Evolutionary conservation across 2,888 invertebrate species (phyloP), one percentile per base, ranked within the genome.

Genomic region (Agriopis aurantiaria): DNA sequence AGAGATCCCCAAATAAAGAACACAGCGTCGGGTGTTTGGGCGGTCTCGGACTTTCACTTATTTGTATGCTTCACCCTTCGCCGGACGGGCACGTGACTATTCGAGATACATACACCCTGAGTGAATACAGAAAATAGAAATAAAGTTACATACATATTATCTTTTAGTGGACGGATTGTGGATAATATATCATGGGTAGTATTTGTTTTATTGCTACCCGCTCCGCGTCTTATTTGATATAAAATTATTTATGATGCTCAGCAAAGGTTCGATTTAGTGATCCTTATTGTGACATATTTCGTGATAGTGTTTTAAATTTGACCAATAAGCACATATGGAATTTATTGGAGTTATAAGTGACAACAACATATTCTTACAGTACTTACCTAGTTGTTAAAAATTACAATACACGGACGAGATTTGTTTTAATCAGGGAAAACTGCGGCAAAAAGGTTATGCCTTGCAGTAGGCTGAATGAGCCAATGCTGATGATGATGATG

Each of bases 101-200:
- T 93, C 93, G 93, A 93, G 93, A 93, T 92, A 94, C 92, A 93
- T 94, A 94, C 93, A 93, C 93, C 89, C 88, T 91, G 91, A 93
- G 93, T 92, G 93, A 94, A 94, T 94, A 91, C 92, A 90, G 93
- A 93, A 93, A 94, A 93, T 92, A 93, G 93, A 94, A 92, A 94
- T 93, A 94, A 91, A 94, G 91, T 92, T 91, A 92, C 93, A 92
- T 93, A 91, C 93, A 89, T 93, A 92, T 92, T 93, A 91, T 93
- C 91, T 88, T 92, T 89, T 87, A 90, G 89, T 90, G 87, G 91
- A 89, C 88, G 90, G 89, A 91, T 92, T 91, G 89, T 89, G 87
- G 85, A 84, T 85, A 83, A 85, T 85, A 82, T 69, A 69, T 69
- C 82, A 84, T 79, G 81, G 78, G 74, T 80, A 74, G 72, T 79